Evolutionary conservation across 2,113 vertebrate genomes (phyloP).

Genomic region (Nycticorax nycticorax): DNA sequence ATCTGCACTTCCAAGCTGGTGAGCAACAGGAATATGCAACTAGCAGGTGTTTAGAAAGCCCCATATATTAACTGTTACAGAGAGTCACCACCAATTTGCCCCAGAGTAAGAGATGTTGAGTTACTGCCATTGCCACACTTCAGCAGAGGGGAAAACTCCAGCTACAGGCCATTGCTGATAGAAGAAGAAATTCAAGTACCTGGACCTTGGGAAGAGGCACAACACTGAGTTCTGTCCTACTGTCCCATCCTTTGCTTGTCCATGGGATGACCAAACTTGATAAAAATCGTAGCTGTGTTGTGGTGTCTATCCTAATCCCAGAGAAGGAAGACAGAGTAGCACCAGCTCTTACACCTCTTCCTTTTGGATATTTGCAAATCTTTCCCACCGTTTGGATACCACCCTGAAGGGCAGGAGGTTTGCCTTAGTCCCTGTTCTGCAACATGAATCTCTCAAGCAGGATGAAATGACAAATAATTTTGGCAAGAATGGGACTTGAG

Average conservation of each 20-base stretch:
- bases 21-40: not conserved
- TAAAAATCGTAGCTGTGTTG: not conserved
- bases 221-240: not conserved
- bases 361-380: not conserved
- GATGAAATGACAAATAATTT: not conserved
- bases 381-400: not conserved
- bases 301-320: not conserved
- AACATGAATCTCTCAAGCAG: not conserved
- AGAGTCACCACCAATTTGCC: not conserved
- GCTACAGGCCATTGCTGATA: not conserved
- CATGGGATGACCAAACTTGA: not conserved
- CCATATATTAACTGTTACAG: not conserved
- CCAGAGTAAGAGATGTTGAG: not conserved
- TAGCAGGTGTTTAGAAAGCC: not conserved
- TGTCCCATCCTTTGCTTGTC: not conserved
- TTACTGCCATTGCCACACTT: not conserved
- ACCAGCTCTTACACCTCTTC: not conserved
- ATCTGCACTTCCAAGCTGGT: not conserved
- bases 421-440: not conserved
- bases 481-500: not conserved
- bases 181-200: not conserved
- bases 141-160: not conserved
- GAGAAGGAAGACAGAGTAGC: not conserved
- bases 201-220: not conserved
- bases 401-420: not conserved